Base-by-base conservation (phyloP, 2,888 invertebrate genomes). In the Hirtodrosophila cameraria region DNA sequence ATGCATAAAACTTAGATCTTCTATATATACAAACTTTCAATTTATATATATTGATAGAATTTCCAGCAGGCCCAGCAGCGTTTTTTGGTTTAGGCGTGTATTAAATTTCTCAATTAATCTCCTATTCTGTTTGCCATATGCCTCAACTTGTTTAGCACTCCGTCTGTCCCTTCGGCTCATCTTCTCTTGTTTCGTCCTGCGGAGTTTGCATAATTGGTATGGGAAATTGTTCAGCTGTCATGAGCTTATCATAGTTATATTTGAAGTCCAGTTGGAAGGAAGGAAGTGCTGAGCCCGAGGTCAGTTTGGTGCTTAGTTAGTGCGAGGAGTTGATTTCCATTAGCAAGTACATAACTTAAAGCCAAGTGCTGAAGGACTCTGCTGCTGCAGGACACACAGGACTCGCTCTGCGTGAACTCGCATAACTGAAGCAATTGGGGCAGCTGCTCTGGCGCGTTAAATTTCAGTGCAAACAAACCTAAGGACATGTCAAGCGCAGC, bases 401-500 rank as follows among this genome's bases (percentile, higher is more conserved):
- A 59, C 38, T 27, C 28, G 50, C 38, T 27, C 28, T 52, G 42
- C 59, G 67, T 77, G 55, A 57, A 57, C 39, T 61, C 58, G 61
- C 67, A 59, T 66, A 59, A 66, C 67, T 76, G 62, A 59, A 31
- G 58, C 67, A 77, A 77, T 74, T 77, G 67, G 45, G 58, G 50
- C 57, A 45, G 52, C 45, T 35, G 42, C 36, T 55, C 23, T 45
- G 35, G 30, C 39, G 70, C 74, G 79, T 86, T 80, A 65, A 86
- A 76, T 86, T 86, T 69, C 69, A 80, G 74, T 61, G 67, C 77
- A 80, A 80, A 80, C 80, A 80, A 69, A 76, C 84, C 80, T 69
- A 72, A 80, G 80, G 80, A 80, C 81, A 80, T 80, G 86, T 86
- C 86, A 86, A 76, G 81, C 73, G 66, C 80, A 86, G 75, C 46